Evolutionary conservation across 2,113 vertebrate genomes (phyloP).

Genomic region (Callocephalon fimbriatum): DNA sequence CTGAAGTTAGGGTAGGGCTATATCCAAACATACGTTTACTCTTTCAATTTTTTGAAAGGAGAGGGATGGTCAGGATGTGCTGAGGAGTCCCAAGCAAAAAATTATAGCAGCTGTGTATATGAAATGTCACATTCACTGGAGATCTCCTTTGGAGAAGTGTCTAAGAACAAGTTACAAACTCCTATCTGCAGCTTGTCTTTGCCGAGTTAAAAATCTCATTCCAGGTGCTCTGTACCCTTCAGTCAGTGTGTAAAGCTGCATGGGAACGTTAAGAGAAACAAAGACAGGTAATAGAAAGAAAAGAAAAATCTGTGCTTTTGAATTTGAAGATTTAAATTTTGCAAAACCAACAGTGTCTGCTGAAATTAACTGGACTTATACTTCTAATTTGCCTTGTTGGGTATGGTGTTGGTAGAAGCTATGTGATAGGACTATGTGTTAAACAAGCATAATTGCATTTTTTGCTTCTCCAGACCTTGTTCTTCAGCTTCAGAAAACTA

Average conservation of each 20-base stretch:
- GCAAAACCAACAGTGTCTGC: not conserved
- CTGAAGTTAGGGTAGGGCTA: not conserved
- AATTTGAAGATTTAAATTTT: not conserved
- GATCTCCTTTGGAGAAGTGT: not conserved
- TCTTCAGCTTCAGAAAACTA: not conserved
- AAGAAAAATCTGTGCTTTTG: not conserved
- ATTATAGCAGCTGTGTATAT: not conserved
- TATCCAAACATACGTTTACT: accelerated
- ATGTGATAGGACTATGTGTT: not conserved
- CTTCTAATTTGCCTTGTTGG: not conserved
- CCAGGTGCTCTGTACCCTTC: not conserved
- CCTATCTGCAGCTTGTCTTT: not conserved
- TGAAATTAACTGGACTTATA: not conserved
- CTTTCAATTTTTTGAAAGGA: not conserved
- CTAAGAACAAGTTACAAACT: not conserved
- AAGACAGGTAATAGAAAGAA: not conserved
- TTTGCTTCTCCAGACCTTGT: not conserved
- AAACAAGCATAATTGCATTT: not conserved
- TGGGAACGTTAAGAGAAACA: not conserved
- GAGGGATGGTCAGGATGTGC: not conserved
- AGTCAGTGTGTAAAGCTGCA: not conserved
- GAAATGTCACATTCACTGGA: accelerated
- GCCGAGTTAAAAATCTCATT: not conserved
- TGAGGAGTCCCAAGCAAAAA: not conserved
- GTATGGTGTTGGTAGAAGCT: not conserved